These are phyloP conservation scores for Phorcus lineatus DNA, from an alignment of 2,888 invertebrate genomes.

Conservation along the genomic window DNA sequence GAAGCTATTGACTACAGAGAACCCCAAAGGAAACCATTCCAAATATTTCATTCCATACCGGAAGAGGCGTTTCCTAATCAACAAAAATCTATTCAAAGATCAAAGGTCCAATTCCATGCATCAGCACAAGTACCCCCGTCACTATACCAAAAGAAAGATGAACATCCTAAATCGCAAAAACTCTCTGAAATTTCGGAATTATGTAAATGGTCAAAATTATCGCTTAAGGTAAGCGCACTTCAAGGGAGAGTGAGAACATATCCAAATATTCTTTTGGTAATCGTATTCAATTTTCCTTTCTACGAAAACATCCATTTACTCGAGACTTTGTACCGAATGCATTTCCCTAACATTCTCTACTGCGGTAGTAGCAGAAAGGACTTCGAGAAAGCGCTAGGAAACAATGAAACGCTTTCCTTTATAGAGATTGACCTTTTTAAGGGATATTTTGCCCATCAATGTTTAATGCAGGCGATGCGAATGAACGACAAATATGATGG, in stretches of 20 bases:
- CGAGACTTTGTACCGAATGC: not conserved
- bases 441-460: conserved; percentile 18
- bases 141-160: too few species aligned
- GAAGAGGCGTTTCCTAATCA: not conserved
- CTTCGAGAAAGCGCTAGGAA: not conserved
- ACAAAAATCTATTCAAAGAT: conserved; percentile 26
- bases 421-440: not conserved
- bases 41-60: not conserved
- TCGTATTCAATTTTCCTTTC: conserved; percentile 19
- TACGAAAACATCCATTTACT: conserved; percentile 3
- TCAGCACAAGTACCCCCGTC: not conserved
- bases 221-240: not conserved
- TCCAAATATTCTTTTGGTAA: conserved; percentile 20
- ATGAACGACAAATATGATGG: conserved; percentile 44
- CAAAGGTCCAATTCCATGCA: conserved; percentile 30
- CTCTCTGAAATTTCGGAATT: not conserved
- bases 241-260: not conserved
- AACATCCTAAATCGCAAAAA: too few species aligned
- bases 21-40: not conserved
- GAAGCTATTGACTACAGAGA: conserved; percentile 6
- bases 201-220: not conserved
- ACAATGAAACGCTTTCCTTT: not conserved
- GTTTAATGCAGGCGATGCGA: conserved; percentile 37
- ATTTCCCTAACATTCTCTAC: conserved; percentile 28
- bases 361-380: not conserved